phyloP scores from a whole-genome alignment of 1,140 invertebrate genomes.

The Penaeus japonicus region DNA sequence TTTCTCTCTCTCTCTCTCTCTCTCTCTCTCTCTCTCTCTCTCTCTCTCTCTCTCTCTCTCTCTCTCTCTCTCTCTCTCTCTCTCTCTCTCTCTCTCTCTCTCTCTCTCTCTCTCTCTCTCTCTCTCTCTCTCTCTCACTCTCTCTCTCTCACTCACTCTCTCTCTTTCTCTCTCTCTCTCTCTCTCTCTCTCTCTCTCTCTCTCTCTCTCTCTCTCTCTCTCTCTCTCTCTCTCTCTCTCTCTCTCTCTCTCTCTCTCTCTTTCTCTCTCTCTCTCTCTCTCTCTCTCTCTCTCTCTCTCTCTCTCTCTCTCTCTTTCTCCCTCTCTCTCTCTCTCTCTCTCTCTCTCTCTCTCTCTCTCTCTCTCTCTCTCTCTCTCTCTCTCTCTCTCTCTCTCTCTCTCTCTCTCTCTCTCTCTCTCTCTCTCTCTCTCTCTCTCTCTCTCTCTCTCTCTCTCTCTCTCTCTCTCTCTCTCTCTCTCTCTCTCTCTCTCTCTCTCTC shows the following conservation, averaged over 20 bases:
- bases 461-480: neutral
- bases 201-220: too few species aligned
- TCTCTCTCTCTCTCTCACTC: neutral
- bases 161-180: neutral
- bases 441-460: neutral
- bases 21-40: neutral
- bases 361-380: neutral
- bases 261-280: neutral
- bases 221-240: neutral
- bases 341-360: neutral
- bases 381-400: neutral
- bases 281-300: neutral
- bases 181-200: neutral
- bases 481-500: neutral
- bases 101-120: neutral
- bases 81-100: neutral
- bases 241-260: neutral
- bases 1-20: neutral
- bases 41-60: neutral
- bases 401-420: neutral
- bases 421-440: neutral
- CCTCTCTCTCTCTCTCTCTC: neutral
- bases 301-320: neutral
- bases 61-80: neutral
- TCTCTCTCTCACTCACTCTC: neutral